phyloP scores from a whole-genome alignment of 2,888 invertebrate genomes.

The Biston stratarius region DNA sequence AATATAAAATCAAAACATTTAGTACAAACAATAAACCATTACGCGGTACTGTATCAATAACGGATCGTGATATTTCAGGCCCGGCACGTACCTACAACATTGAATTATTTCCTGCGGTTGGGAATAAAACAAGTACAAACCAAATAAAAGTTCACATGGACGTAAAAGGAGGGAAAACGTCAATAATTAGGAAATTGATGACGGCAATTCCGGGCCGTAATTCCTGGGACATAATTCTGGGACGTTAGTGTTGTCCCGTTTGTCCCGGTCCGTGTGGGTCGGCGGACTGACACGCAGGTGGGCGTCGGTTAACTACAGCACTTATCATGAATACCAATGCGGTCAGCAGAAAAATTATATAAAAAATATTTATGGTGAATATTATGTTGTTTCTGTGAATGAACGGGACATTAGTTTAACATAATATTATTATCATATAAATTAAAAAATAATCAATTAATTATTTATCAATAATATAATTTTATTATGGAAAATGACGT shows the following conservation, averaged over 20 bases:
- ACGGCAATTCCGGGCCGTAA: slow-evolving; percentile 28
- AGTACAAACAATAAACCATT: slow-evolving; percentile 14
- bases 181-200: slow-evolving; percentile 50
- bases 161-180: slow-evolving; percentile 35
- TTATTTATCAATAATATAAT: no score
- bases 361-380: slow-evolving; percentile 10
- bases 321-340: slow-evolving; percentile 33
- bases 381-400: slow-evolving; percentile 17
- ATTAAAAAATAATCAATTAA: neutral
- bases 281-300: slow-evolving; percentile 43
- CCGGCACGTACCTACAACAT: slow-evolving; percentile 8
- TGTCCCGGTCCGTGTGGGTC: slow-evolving; percentile 27
- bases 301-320: slow-evolving; percentile 37
- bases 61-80: slow-evolving; percentile 13
- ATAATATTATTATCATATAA: no score
- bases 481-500: no score
- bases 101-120: slow-evolving; percentile 23
- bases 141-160: slow-evolving; percentile 29
- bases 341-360: neutral
- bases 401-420: slow-evolving; percentile 4
- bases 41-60: slow-evolving; percentile 8
- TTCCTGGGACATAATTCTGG: slow-evolving; percentile 45
- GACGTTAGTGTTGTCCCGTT: slow-evolving; percentile 23
- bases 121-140: slow-evolving; percentile 25
- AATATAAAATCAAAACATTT: neutral